Evolutionary conservation across 2,113 vertebrate species (phyloP).

Genomic region (Thomomys bottae): DNA sequence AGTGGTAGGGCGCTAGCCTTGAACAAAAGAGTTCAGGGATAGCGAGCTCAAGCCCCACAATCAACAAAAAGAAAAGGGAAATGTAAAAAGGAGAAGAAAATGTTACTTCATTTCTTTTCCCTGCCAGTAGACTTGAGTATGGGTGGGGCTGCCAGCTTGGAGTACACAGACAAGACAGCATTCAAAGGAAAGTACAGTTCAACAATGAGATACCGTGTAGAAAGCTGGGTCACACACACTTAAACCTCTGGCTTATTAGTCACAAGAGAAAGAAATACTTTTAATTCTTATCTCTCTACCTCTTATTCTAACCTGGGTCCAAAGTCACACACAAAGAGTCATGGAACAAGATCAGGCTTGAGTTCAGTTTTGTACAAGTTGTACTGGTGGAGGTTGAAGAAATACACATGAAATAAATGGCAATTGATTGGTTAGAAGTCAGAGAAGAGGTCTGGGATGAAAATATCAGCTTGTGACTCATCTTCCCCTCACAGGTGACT

Average conservation of each 20-base stretch:
- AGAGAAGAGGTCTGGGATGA: not conserved
- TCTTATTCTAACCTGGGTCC: not conserved
- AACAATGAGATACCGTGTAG: not conserved
- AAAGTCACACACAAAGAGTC: not conserved
- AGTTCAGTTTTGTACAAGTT: too few species aligned
- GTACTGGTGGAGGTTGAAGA: not conserved
- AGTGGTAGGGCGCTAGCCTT: too few species aligned
- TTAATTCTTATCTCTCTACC: not conserved
- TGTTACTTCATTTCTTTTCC: not conserved
- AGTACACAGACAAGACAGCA: not conserved
- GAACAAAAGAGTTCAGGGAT: too few species aligned
- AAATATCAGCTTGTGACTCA: not conserved
- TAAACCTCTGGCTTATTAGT: not conserved
- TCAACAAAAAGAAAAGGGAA: too few species aligned
- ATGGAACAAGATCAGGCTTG: not conserved
- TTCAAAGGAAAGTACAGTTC: too few species aligned
- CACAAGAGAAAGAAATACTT: not conserved
- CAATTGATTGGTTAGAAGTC: not conserved
- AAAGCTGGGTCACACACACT: not conserved
- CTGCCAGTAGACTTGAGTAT: not conserved
- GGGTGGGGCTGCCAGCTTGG: not conserved
- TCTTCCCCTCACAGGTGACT: fast-evolving
- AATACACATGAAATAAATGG: not conserved
- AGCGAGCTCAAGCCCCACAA: too few species aligned
- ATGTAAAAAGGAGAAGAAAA: too few species aligned